These are phyloP conservation scores for Rana temporaria DNA, from an alignment of 2,113 vertebrate genomes.

Conservation along the genomic window DNA sequence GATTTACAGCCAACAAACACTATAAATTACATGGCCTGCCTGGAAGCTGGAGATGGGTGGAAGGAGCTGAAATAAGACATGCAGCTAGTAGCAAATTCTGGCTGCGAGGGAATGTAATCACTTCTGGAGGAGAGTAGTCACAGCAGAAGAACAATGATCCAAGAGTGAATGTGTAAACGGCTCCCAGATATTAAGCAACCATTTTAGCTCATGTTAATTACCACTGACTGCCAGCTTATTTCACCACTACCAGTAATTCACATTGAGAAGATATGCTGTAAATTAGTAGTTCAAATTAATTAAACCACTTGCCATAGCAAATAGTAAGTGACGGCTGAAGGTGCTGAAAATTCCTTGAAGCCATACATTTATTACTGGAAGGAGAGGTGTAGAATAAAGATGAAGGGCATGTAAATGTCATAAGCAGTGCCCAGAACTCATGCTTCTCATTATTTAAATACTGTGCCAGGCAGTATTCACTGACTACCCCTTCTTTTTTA, in stretches of 20 bases:
- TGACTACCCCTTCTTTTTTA: too few relatives aligned
- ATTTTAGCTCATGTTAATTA: slow-evolving; percentile 26
- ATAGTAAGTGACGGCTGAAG: not conserved
- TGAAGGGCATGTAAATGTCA: not conserved
- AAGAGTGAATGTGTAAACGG: not conserved
- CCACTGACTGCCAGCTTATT: not conserved
- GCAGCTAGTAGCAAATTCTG: slow-evolving; percentile 23
- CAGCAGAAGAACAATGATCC: not conserved
- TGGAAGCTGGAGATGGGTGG: slow-evolving; percentile 47
- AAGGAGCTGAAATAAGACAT: slow-evolving; percentile 20
- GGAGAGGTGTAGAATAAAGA: not conserved
- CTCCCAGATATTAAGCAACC: slow-evolving; percentile 12
- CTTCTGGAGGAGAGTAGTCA: slow-evolving; percentile 2
- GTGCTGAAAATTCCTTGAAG: not conserved
- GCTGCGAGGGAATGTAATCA: slow-evolving; percentile 3
- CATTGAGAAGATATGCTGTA: not conserved
- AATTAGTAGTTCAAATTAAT: not conserved
- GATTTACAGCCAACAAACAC: slow-evolving; percentile 56
- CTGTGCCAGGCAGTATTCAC: too few relatives aligned
- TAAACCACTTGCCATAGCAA: not conserved
- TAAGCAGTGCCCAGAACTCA: not conserved
- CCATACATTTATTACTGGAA: not conserved
- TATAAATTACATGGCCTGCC: slow-evolving; percentile 53
- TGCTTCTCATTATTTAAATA: too few relatives aligned
- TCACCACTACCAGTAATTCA: slow-evolving; percentile 11